Evolutionary conservation across 1,140 invertebrate species (phyloP).

Genomic region (Aphis gossypii): DNA sequence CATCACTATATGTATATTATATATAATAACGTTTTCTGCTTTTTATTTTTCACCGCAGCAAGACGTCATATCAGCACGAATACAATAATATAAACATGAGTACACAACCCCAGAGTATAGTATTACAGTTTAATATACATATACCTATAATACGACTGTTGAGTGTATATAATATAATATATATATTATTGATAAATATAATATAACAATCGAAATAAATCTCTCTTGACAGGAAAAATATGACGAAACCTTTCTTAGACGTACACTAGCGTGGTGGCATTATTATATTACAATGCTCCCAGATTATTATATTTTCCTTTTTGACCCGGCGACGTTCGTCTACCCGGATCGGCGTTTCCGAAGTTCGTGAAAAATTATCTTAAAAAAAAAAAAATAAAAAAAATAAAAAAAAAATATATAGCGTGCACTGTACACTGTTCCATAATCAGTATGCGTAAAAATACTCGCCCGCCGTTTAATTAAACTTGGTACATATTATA

Average conservation of each 20-base stretch:
- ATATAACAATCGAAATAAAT: not conserved
- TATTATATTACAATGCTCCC: not conserved
- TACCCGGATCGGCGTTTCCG: not conserved
- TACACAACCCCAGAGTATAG: not conserved
- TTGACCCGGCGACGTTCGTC: not conserved
- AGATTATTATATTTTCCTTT: slow-evolving; percentile 4
- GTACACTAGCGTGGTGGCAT: not conserved
- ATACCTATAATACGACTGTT: not conserved
- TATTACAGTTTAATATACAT: not conserved
- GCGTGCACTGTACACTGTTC: not conserved
- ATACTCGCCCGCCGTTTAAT: not conserved
- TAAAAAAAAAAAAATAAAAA: no score
- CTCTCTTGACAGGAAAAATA: not conserved
- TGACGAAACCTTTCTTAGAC: not conserved
- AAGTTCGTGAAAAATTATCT: not conserved
- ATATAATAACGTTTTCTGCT: not conserved
- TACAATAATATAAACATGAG: not conserved
- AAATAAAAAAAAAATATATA: no score
- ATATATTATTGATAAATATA: not conserved
- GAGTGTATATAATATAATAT: not conserved
- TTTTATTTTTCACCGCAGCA: not conserved
- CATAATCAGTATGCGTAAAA: not conserved
- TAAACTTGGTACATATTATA: not conserved
- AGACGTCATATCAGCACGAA: not conserved
- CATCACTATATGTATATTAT: not conserved